Conservation (phyloP, 2,888 invertebrate species). For the Protonemura montana region DNA sequence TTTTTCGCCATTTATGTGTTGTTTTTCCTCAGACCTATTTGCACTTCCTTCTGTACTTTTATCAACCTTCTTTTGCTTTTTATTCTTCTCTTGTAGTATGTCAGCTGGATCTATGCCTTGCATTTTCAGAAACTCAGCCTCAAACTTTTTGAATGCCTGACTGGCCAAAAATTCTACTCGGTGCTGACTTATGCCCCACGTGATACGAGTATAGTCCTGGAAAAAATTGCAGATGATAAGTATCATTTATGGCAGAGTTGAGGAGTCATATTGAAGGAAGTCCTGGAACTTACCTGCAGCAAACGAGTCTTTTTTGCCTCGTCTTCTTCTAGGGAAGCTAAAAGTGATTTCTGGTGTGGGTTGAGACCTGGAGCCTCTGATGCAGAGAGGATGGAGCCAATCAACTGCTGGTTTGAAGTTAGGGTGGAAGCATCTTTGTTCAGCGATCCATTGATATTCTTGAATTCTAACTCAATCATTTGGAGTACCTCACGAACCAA, state of each 20-base stretch:
- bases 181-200: too few relatives aligned
- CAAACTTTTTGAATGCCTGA: background rate
- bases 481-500: background rate
- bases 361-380: background rate
- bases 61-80: background rate
- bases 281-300: background rate
- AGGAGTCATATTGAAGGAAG: too few relatives aligned
- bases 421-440: background rate
- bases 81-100: background rate
- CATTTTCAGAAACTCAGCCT: background rate
- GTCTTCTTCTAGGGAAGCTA: background rate
- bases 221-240: too few relatives aligned
- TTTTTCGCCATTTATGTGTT: background rate
- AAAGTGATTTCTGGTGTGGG: background rate
- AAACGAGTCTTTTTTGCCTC: background rate
- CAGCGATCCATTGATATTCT: background rate
- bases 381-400: background rate
- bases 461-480: background rate
- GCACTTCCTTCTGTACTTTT: background rate
- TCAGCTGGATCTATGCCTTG: too few relatives aligned
- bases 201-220: too few relatives aligned
- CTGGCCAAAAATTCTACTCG: too few relatives aligned
- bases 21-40: background rate
- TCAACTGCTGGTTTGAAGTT: background rate
- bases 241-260: too few relatives aligned